Base-by-base conservation (phyloP, 2,113 vertebrate species). In the Budorcas taxicolor region DNA sequence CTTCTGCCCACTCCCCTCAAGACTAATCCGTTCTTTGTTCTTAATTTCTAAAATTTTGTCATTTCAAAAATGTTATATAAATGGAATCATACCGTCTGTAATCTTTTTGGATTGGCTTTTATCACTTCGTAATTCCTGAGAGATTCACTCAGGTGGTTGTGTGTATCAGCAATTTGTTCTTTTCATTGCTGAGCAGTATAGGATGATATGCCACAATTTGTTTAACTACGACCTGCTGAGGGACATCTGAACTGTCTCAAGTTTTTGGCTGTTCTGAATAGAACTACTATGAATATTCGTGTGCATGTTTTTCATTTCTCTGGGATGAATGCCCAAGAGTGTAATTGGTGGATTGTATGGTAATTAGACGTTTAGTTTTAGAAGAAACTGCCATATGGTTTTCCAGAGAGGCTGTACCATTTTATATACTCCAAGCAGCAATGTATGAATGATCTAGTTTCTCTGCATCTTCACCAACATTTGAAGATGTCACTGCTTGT, bases 341-440 rank as follows among this genome's bases (percentile, higher is more conserved):
- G 2, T 58, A 87, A 40, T 87, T 90, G 80, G 17, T 92, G 25
- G 60, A 43, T 36, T 84, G 3, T 50, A 43, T 97, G 76, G 33
- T 96, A 95, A 93, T 92, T 93, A 80, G 25, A 36, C 78, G 33
- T 95, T 97, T 88, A 91, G 43, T 95, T 96, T 87, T 91, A 53
- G 83, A 78, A 91, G 57, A 95, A 90, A 71, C 17, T 50, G 58
- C 16, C 23, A 15, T 74, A 45, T 91, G 45, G 36, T 87, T 93
- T 86, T 97, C 58, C 43, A 81, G 43, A 81, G 86, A 60, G n/a
- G 19, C 36, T 58, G 33, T 53, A n/a, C 21, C 55, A 40, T 71
- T 80, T 96, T 95, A 85, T 88, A 74, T 85, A 62, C 78, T 93
- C 67, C 58, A 96, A 21, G 33, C 53, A 87, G 47, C 40, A 76